A percentile compares a stretch with the other conserved stretches of the same genome.
Evolutionary conservation across 2,888 invertebrate species (phyloP).

Genomic region (Tuta absoluta): DNA sequence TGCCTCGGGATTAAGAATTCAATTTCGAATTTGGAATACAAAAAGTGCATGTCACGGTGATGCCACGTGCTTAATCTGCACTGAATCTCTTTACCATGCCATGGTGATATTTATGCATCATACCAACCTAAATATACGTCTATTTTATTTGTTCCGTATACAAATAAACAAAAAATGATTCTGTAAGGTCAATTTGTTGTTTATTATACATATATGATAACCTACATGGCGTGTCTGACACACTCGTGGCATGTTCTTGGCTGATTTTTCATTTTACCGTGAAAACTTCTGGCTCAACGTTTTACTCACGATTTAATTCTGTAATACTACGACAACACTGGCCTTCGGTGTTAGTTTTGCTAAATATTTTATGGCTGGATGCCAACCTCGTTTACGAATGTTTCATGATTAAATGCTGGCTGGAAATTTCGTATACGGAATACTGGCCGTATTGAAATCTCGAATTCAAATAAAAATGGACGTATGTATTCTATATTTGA

Average conservation of each 20-base stretch:
- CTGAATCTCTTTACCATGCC: no score
- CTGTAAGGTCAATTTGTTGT: no score
- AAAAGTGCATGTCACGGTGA: no score
- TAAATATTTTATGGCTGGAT: constrained; percentile 46
- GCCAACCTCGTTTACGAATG: constrained; percentile 38
- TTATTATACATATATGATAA: no score
- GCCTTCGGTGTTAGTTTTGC: constrained; percentile 19
- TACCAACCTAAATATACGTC: no score
- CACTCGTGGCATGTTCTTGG: neutral
- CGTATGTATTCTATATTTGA: no score
- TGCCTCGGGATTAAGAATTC: neutral
- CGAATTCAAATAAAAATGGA: no score
- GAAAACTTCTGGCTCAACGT: neutral
- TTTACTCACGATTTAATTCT: constrained; percentile 25
- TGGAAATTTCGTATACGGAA: constrained; percentile 9
- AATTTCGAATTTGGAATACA: neutral
- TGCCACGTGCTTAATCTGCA: no score
- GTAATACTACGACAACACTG: constrained; percentile 12
- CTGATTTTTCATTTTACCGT: neutral
- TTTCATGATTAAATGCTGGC: constrained; percentile 2
- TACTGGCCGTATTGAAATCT: neutral
- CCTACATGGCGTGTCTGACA: no score
- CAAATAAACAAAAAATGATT: no score
- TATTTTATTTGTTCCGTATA: no score
- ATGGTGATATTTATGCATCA: no score